Conservation (phyloP, 2,797 vertebrate species). For the Choloepus didactylus region DNA sequence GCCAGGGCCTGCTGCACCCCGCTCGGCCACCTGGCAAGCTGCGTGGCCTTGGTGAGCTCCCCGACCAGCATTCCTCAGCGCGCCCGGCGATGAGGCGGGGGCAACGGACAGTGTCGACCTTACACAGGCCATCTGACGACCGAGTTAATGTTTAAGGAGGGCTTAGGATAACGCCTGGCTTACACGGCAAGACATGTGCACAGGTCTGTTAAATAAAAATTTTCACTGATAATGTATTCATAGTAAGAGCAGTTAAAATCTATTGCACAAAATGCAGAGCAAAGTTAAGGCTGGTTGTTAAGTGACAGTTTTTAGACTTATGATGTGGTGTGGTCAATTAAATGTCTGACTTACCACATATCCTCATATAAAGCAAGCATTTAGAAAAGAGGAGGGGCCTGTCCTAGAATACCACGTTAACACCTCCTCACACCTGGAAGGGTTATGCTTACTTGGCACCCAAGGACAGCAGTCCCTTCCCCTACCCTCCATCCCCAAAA, state of each 20-base stretch:
- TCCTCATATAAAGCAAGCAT: not conserved
- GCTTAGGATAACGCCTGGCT: not conserved
- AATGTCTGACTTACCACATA: not conserved
- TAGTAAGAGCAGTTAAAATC: not conserved
- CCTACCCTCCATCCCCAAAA: not conserved
- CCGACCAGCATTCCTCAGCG: not conserved
- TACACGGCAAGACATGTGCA: not conserved
- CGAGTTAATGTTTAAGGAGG: not conserved
- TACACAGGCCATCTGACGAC: not conserved
- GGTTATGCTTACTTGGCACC: too few species aligned
- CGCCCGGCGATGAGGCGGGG: too few species aligned
- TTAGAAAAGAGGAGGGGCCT: not conserved
- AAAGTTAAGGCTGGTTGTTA: not conserved
- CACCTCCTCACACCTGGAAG: not conserved
- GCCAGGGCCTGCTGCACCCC: too few species aligned
- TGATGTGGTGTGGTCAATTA: not conserved
- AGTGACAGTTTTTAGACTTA: not conserved
- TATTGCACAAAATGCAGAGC: not conserved
- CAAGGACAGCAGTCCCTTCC: not conserved
- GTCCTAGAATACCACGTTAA: not conserved
- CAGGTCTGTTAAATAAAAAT: not conserved
- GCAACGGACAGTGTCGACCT: fast-evolving
- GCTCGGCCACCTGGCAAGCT: not conserved
- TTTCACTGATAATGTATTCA: not conserved
- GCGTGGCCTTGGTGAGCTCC: not conserved